Conservation (phyloP, 1,140 invertebrate genomes). For the Chironomus tepperi region DNA sequence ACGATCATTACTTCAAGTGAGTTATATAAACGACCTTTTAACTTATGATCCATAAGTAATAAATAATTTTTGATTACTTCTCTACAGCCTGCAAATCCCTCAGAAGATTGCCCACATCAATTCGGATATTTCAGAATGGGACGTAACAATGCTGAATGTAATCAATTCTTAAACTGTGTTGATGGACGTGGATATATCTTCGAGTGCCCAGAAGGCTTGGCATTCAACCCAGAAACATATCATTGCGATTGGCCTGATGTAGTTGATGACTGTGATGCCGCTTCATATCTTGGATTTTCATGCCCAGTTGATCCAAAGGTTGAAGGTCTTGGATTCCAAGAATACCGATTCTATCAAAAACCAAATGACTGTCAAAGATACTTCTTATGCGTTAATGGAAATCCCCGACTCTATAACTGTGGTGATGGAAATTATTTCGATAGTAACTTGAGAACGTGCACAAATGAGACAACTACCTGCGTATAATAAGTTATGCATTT, state of each 20-base stretch:
- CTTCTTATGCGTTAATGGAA: constrained; percentile 68
- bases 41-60: not conserved
- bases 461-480: constrained; percentile 25
- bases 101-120: constrained; percentile 72
- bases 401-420: constrained; percentile 61
- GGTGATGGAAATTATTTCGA: constrained; percentile 73
- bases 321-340: constrained; percentile 43
- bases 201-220: constrained; percentile 66
- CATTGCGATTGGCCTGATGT: constrained; percentile 83
- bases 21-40: not conserved
- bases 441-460: constrained; percentile 31
- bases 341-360: constrained; percentile 48
- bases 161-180: constrained; percentile 76
- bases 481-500: constrained; percentile 19
- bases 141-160: constrained; percentile 58
- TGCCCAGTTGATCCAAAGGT: constrained; percentile 48
- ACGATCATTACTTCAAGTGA: constrained; percentile 48
- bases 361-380: constrained; percentile 66
- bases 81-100: constrained; percentile 39
- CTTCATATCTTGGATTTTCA: constrained; percentile 59
- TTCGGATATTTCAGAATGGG: constrained; percentile 73
- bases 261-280: constrained; percentile 63
- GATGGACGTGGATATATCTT: constrained; percentile 51
- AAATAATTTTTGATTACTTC: constrained; percentile 22
- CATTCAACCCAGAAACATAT: constrained; percentile 67